Percentiles rank a stretch among this genome's conserved stretches.
phyloP scores from a whole-genome alignment of 2,888 invertebrate species.

The Eulithis prunata region DNA sequence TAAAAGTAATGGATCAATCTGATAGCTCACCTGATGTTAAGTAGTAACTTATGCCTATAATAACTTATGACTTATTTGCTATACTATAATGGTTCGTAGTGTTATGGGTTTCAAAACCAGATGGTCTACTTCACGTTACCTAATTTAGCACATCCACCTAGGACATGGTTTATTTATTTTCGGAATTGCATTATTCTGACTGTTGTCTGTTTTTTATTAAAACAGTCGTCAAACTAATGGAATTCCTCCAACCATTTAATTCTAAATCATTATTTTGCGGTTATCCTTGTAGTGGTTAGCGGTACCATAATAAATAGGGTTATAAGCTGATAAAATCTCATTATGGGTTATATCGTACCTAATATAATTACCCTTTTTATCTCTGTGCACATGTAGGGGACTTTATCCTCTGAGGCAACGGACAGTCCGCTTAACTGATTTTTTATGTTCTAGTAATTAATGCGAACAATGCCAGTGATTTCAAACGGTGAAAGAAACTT shows the following conservation, averaged over 20 bases:
- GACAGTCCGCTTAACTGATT: background rate
- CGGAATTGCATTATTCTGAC: no score
- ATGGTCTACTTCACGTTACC: no score
- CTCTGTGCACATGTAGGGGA: slow-evolving; percentile 11
- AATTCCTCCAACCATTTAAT: background rate
- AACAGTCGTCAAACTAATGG: background rate
- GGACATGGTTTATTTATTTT: no score
- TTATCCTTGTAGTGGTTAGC: slow-evolving; percentile 1
- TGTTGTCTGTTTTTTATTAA: background rate
- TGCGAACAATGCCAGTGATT: background rate
- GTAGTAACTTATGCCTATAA: no score
- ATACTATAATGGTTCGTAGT: no score
- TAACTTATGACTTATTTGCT: no score
- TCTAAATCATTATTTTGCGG: slow-evolving; percentile 16
- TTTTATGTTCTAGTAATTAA: no score
- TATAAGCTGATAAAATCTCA: slow-evolving; percentile 24
- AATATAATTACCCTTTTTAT: slow-evolving; percentile 20
- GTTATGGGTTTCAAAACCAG: no score
- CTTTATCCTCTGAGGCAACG: slow-evolving; percentile 1
- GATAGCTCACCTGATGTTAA: no score
- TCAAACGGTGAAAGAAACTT: no score
- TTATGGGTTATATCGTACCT: slow-evolving; percentile 23
- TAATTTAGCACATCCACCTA: no score
- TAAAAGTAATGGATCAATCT: no score
- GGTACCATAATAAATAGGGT: slow-evolving; percentile 20